A percentile compares a stretch with the other conserved stretches of the same genome.
Evolutionary conservation across 1,140 invertebrate genomes (phyloP).

Genomic region (Delia radicum): DNA sequence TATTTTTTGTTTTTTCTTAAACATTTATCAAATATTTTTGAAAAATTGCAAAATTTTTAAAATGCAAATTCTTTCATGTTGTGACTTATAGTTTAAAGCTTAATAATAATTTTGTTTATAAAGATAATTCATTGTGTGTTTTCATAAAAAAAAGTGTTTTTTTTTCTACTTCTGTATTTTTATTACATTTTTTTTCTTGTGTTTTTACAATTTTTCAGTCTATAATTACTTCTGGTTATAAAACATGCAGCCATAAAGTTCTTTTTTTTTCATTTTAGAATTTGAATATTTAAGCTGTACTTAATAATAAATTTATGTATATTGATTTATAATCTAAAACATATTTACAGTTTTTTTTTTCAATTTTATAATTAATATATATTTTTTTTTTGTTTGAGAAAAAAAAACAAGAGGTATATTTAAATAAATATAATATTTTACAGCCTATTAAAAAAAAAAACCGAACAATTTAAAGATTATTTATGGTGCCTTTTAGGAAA

Average conservation of each 20-base stretch:
- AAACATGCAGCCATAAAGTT: constrained; percentile 15
- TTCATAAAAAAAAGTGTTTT: background rate
- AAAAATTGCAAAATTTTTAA: background rate
- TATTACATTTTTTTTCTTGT: background rate
- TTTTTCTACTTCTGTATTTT: background rate
- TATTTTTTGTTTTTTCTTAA: background rate
- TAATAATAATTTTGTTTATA: background rate
- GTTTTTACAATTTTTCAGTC: background rate
- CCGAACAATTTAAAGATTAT: background rate
- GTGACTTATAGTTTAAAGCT: background rate
- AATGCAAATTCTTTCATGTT: background rate
- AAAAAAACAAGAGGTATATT: constrained; percentile 16
- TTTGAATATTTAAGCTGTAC: background rate
- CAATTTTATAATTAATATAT: background rate
- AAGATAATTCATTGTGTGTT: background rate
- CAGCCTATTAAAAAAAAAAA: constrained; percentile 15
- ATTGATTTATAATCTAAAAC: background rate
- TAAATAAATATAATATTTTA: constrained; percentile 17
- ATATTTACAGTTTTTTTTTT: constrained; percentile 1
- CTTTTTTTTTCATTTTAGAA: background rate
- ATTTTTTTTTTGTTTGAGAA: background rate
- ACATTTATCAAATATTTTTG: too few species aligned
- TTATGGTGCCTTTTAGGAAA: background rate
- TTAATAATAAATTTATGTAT: background rate
- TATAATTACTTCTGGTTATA: constrained; percentile 18